Conservation (phyloP, 92 coral and sea anemone species). For the Heteractis magnifica region DNA sequence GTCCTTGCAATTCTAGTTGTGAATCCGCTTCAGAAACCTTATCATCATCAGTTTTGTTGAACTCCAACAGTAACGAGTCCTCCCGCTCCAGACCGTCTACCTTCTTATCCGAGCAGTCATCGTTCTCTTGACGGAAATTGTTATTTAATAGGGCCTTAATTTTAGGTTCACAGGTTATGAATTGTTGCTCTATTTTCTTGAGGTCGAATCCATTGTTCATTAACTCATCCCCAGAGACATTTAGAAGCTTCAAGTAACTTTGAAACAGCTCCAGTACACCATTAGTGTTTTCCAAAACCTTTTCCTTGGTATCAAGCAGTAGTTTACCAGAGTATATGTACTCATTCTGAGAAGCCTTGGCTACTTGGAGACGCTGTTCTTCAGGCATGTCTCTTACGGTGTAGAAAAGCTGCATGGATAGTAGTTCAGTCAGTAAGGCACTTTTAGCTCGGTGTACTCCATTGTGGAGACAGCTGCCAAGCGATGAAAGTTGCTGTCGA, state of each 20-base stretch:
- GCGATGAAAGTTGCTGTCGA: conserved; percentile 47
- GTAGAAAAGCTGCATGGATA: conserved; percentile 89
- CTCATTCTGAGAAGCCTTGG: conserved; percentile 11
- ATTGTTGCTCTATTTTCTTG: conserved; percentile 7
- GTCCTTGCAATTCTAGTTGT: background rate
- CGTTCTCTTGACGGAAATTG: conserved; percentile 7
- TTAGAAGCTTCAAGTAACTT: conserved; percentile 59
- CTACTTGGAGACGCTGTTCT: conserved; percentile 28
- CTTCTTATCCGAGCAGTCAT: background rate
- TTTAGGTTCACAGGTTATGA: conserved; percentile 29
- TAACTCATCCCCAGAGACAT: conserved; percentile 37
- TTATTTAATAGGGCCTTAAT: background rate
- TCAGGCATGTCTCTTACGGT: conserved; percentile 54
- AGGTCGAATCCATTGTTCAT: conserved; percentile 7
- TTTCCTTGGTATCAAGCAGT: conserved; percentile 33
- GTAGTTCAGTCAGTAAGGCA: conserved; percentile 68
- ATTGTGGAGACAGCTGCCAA: conserved; percentile 44
- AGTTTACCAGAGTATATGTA: conserved; percentile 15
- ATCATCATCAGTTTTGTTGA: conserved; percentile 82
- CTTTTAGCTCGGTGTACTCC: conserved; percentile 60
- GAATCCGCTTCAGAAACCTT: conserved; percentile 45
- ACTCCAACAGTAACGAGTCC: conserved; percentile 24
- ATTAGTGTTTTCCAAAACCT: conserved; percentile 72
- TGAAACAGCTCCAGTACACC: conserved; percentile 63
- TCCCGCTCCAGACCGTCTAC: conserved; percentile 17